These are phyloP conservation scores for Atta colombica DNA, from an alignment of 1,140 invertebrate species.

Conservation along the genomic window DNA sequence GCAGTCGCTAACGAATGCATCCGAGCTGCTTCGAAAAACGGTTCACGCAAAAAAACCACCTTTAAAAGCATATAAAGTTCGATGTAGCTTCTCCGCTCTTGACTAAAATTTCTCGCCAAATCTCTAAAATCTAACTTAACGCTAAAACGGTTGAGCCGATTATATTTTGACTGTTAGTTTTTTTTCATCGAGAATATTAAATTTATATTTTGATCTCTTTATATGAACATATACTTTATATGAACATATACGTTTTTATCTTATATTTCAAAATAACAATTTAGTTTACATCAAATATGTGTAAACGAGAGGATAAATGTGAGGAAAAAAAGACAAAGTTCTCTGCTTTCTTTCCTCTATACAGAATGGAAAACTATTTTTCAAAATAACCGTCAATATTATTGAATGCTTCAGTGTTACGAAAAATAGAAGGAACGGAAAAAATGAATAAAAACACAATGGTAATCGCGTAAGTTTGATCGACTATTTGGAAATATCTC, in stretches of 20 bases:
- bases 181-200: not conserved
- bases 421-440: not conserved
- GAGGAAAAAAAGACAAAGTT: not conserved
- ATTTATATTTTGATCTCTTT: not conserved
- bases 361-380: slow-evolving; percentile 20
- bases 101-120: not conserved
- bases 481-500: slow-evolving; percentile 18
- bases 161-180: not conserved
- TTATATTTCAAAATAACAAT: slow-evolving; percentile 14
- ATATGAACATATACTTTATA: not conserved
- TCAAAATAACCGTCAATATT: slow-evolving; percentile 15
- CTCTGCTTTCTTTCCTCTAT: not conserved
- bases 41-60: slow-evolving; percentile 28
- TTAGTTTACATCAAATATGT: not conserved
- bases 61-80: slow-evolving; percentile 42
- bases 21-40: slow-evolving; percentile 34
- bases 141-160: not conserved
- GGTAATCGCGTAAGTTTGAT: not conserved
- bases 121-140: slow-evolving; percentile 12
- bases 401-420: not conserved
- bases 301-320: not conserved
- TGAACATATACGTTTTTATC: not conserved
- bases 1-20: slow-evolving; percentile 51
- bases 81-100: not conserved
- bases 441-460: not conserved